Base-by-base conservation (phyloP, 1,140 invertebrate genomes). In the Diuraphis noxia region DNA sequence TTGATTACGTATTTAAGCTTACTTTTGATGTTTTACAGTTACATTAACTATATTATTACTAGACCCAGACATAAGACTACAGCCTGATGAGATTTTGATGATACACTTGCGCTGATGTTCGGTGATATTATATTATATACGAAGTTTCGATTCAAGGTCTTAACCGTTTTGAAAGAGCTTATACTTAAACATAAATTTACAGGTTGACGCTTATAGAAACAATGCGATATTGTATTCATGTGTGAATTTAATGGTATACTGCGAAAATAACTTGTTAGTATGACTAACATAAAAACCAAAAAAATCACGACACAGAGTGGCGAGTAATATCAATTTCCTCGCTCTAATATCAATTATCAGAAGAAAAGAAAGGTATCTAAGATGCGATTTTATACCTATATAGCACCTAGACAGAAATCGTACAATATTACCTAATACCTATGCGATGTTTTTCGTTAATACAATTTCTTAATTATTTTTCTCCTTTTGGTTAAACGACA, bases 71-170 rank as follows among this genome's bases (percentile, higher is more conserved):
- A 36, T 87, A n/a, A 56, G 49, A 23, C 7, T 52, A 87, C 43
- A 19, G 25, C 34, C 36, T 87, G 85, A 87, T 56, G 85, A 40
- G 85, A 56, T 86, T 86, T 86, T 86, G 84, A 86, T 52, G 84
- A 86, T 49, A 49, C 43, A 49, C 41, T 41, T n/a, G 40, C 81
- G 25, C 38, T 84, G 82, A 46, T 34, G 30, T 85, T 46, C 0
- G 7, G 40, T 34, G 38, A 49, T 85, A 21, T n/a, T 46, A 82
- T 40, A 41, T 41, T 41, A 7, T 23, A 9, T 52, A 38, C 34
- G 6, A 36, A 36, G 41, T 84, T 84, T 8, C 38, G 23, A 23
- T 79, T 79, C 23, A 9, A 3, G 13, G 38, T 81, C 9, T 81
- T 81, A 81, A 38, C 34, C 17, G 13, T 72, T 72, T 72, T n/a